phyloP scores from a whole-genome alignment of 2,888 invertebrate species.

The Tachina fera region DNA sequence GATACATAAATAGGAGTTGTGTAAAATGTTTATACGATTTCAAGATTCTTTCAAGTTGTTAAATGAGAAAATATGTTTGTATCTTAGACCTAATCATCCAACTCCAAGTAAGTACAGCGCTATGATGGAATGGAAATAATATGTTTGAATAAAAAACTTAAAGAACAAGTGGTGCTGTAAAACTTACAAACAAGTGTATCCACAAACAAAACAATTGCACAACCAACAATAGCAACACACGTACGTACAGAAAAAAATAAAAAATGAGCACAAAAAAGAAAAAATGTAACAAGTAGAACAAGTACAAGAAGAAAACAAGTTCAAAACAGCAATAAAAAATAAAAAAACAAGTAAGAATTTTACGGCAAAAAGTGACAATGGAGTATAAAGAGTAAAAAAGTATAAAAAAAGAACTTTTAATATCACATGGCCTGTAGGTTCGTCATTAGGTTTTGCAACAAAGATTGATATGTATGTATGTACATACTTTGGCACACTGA shows the following conservation, averaged over 20 bases:
- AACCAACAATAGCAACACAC: slow-evolving; percentile 17
- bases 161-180: slow-evolving; percentile 54
- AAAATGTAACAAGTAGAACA: slow-evolving; percentile 65
- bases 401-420: slow-evolving; percentile 48
- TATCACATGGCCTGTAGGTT: slow-evolving; percentile 48
- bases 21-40: too few species aligned
- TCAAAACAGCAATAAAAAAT: slow-evolving; percentile 60
- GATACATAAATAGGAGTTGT: too few species aligned
- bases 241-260: background rate
- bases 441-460: background rate
- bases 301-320: slow-evolving; percentile 66
- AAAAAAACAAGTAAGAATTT: slow-evolving; percentile 40
- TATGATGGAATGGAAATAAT: background rate
- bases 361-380: slow-evolving; percentile 15
- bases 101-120: background rate
- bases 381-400: too few species aligned
- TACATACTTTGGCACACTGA: background rate
- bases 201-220: slow-evolving; percentile 42
- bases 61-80: background rate
- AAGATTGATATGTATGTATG: background rate
- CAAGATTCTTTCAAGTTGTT: too few species aligned
- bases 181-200: slow-evolving; percentile 49
- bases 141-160: slow-evolving; percentile 5
- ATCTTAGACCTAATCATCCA: background rate
- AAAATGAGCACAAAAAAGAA: slow-evolving; percentile 17